These are phyloP conservation scores for Echinarachnius parma DNA, from an alignment of 53 echinoderm and acorn worm genomes.

Conservation along the genomic window DNA sequence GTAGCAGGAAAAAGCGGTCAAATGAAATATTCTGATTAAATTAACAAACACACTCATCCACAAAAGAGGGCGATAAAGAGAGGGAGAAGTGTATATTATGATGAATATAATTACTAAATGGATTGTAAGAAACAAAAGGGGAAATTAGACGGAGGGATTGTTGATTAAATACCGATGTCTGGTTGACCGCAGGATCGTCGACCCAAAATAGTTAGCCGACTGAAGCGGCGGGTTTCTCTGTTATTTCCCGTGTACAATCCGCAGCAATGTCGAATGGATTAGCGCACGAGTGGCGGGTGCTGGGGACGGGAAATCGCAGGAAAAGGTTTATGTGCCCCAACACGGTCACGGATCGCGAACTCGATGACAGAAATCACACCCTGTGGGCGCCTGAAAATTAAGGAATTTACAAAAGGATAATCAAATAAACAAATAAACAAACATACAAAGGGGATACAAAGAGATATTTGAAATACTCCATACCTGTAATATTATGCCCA, in stretches of 20 bases:
- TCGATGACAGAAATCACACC: conserved; percentile 23
- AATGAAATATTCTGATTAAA: conserved; percentile 21
- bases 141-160: not conserved
- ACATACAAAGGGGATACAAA: too few species aligned
- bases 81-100: not conserved
- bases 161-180: not conserved
- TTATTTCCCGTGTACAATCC: conserved; percentile 40
- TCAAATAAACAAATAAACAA: too few species aligned
- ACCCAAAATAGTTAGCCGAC: conserved; percentile 14
- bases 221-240: not conserved
- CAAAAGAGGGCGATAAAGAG: not conserved
- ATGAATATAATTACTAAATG: too few species aligned
- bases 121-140: too few species aligned
- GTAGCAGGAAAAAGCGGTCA: conserved; percentile 5
- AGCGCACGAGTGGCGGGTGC: conserved; percentile 17
- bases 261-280: conserved; percentile 28
- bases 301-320: conserved; percentile 32
- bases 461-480: too few species aligned
- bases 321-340: conserved; percentile 43
- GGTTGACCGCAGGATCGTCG: not conserved
- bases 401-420: too few species aligned
- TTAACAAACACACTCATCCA: too few species aligned
- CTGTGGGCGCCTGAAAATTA: conserved; percentile 17
- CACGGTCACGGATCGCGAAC: conserved; percentile 4
- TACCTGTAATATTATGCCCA: too few species aligned